phyloP scores from a whole-genome alignment of 2,888 invertebrate species.

The Phragmatobia fuliginosa region DNA sequence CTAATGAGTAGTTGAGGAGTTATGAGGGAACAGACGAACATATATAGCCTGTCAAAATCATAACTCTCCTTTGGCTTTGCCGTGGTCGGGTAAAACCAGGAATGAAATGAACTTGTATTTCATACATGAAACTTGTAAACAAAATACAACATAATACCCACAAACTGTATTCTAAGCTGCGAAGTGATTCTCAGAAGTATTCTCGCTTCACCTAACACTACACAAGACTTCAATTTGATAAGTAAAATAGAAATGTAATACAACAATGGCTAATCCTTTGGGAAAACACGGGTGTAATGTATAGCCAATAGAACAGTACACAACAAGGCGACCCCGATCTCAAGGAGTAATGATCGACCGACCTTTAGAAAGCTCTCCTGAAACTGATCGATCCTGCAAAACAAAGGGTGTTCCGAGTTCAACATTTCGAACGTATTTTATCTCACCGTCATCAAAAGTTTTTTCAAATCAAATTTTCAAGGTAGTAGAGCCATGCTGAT shows the following conservation, averaged over 20 bases:
- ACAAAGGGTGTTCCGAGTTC: slow-evolving; percentile 12
- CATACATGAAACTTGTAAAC: neutral
- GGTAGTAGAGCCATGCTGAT: too few relatives aligned
- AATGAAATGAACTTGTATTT: neutral
- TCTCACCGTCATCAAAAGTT: too few relatives aligned
- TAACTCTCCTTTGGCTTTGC: too few relatives aligned
- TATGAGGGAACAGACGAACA: too few relatives aligned
- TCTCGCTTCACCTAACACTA: neutral
- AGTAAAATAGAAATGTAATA: slow-evolving; percentile 8
- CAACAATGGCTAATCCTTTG: slow-evolving; percentile 10
- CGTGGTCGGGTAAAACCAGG: too few relatives aligned
- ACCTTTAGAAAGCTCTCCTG: slow-evolving; percentile 9
- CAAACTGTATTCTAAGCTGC: neutral
- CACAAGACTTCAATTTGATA: neutral
- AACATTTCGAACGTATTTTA: slow-evolving; percentile 10
- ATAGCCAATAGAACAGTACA: slow-evolving; percentile 7
- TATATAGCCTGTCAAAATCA: too few relatives aligned
- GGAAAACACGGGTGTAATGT: slow-evolving; percentile 10
- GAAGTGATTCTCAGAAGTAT: neutral
- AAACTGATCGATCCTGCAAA: slow-evolving; percentile 14
- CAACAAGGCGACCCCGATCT: slow-evolving; percentile 7
- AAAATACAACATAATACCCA: neutral
- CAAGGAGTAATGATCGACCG: slow-evolving; percentile 20
- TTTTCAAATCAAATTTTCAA: too few relatives aligned
- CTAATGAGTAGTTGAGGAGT: too few relatives aligned